These are phyloP conservation scores for Buceros bicornis DNA, from an alignment of 2,797 vertebrate genomes.

Conservation along the genomic window DNA sequence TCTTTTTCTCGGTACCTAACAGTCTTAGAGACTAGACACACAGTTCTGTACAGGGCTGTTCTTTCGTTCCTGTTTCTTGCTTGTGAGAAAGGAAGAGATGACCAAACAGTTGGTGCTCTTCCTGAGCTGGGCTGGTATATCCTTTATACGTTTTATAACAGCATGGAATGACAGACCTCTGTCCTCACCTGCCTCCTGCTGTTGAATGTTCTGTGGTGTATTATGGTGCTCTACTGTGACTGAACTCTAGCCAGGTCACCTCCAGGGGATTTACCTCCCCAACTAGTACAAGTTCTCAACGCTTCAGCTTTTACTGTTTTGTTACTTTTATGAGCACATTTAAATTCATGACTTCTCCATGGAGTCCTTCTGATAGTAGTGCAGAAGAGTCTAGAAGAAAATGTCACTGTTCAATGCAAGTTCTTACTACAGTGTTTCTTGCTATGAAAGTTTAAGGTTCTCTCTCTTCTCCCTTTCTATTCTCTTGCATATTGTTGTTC, in stretches of 20 bases:
- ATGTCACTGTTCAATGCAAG: neutral
- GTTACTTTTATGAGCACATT: neutral
- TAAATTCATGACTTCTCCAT: neutral
- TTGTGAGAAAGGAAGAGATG: neutral
- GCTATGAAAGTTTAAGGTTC: neutral
- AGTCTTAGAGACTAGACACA: neutral
- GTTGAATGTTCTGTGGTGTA: neutral
- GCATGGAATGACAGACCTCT: neutral
- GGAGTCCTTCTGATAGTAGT: neutral
- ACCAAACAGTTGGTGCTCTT: neutral
- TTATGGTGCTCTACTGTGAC: neutral
- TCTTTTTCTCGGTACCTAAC: neutral
- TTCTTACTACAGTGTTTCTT: neutral
- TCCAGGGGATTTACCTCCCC: neutral
- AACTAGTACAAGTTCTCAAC: neutral
- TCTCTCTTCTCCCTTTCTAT: neutral
- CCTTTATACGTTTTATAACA: neutral
- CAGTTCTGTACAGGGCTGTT: neutral
- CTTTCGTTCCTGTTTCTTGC: neutral
- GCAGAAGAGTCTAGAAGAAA: neutral
- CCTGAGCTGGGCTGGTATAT: neutral
- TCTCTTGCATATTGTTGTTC: neutral
- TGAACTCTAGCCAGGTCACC: neutral
- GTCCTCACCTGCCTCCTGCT: neutral
- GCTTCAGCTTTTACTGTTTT: neutral